Evolutionary conservation across 2,888 invertebrate genomes (phyloP).

Genomic region (Petrophora chlorosata): DNA sequence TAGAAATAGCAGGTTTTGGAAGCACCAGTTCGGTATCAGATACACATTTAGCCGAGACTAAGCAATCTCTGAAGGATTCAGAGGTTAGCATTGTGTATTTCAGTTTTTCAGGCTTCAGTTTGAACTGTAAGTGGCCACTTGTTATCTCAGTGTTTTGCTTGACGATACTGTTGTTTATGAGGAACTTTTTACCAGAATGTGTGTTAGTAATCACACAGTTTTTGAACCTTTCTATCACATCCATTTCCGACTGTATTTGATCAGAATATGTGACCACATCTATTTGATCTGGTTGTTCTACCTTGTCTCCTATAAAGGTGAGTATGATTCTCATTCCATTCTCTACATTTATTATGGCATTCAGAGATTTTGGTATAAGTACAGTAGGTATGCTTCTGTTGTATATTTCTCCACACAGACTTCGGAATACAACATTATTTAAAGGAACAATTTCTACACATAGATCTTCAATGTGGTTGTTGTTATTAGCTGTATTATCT

Average conservation of each 20-base stretch:
- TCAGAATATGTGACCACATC: conserved; percentile 78
- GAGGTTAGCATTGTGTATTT: conserved; percentile 79
- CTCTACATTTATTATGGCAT: conserved; percentile 79
- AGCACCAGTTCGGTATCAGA: conserved; percentile 56
- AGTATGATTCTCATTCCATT: conserved; percentile 83
- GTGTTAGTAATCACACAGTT: conserved; percentile 76
- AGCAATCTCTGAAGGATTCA: conserved; percentile 79
- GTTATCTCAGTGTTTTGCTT: conserved; percentile 71
- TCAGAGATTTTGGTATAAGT: conserved; percentile 81
- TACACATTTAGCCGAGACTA: conserved; percentile 68
- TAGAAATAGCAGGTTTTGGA: conserved; percentile 51
- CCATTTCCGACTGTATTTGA: conserved; percentile 55
- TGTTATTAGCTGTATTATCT: conserved; percentile 49
- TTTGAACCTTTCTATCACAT: conserved; percentile 77
- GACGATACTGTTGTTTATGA: conserved; percentile 81
- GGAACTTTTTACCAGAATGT: conserved; percentile 72
- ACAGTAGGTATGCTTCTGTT: conserved; percentile 73
- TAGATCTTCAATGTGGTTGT: conserved; percentile 58
- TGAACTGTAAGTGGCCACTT: conserved; percentile 66
- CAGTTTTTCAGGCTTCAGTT: conserved; percentile 70
- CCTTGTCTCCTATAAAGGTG: conserved; percentile 62
- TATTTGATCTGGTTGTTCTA: conserved; percentile 70
- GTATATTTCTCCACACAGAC: conserved; percentile 69
- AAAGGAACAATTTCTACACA: conserved; percentile 74
- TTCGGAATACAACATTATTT: conserved; percentile 68